Conservation (phyloP, 2,797 vertebrate species). For the Pseudochirops cupreus region DNA sequence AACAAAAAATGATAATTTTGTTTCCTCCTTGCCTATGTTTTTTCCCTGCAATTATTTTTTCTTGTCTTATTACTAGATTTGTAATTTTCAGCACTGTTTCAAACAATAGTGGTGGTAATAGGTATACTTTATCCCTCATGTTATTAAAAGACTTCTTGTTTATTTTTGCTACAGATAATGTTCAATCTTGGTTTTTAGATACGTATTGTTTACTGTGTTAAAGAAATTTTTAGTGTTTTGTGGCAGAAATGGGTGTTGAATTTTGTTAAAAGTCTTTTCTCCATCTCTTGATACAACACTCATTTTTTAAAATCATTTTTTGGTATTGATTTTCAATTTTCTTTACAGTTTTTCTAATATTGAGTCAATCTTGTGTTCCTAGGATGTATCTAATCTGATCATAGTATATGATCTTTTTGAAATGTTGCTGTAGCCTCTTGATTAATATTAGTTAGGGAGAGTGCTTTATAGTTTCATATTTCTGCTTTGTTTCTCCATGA, state of each 20-base stretch:
- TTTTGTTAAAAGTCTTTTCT: background rate
- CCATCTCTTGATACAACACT: background rate
- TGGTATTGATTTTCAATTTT: background rate
- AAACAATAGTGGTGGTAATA: background rate
- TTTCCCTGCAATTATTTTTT: background rate
- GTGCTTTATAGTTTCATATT: background rate
- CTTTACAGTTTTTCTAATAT: background rate
- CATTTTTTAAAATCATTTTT: background rate
- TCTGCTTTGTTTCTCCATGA: background rate
- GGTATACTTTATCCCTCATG: background rate
- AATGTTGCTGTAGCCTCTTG: background rate
- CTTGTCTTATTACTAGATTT: background rate
- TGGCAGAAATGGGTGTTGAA: background rate
- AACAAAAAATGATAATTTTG: background rate
- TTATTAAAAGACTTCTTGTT: background rate
- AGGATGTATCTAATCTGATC: background rate
- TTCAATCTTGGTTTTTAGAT: background rate
- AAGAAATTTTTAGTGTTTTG: background rate
- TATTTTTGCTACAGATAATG: background rate
- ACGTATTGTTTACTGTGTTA: background rate
- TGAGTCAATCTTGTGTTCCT: background rate
- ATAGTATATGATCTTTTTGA: background rate
- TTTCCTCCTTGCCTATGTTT: background rate
- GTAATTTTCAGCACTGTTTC: background rate
- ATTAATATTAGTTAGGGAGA: background rate